Evolutionary conservation across 2,888 invertebrate genomes (phyloP).

Genomic region (Phragmatobia fuliginosa): DNA sequence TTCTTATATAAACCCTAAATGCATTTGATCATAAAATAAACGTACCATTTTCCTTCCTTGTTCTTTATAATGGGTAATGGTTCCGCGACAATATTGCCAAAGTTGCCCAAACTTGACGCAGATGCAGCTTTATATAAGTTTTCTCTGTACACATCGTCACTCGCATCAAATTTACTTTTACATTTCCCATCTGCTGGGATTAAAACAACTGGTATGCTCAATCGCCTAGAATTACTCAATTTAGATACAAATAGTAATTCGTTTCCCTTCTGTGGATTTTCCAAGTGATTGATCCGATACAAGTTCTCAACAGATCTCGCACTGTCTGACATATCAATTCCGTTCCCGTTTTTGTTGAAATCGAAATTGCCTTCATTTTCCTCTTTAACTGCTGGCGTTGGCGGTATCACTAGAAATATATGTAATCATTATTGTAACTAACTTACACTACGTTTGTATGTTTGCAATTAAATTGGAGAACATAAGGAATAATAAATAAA

Average conservation of each 20-base stretch:
- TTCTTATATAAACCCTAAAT: neutral
- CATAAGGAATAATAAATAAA: neutral
- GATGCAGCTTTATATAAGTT: constrained; percentile 82
- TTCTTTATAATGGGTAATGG: constrained; percentile 83
- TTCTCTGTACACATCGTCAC: constrained; percentile 77
- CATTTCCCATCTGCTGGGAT: constrained; percentile 68
- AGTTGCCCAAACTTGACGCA: constrained; percentile 79
- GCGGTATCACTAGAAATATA: constrained; percentile 76
- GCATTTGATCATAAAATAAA: constrained; percentile 11
- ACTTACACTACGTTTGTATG: neutral
- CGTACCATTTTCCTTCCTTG: constrained; percentile 83
- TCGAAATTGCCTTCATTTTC: constrained; percentile 68
- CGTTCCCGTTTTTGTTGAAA: constrained; percentile 61
- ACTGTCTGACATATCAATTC: constrained; percentile 50
- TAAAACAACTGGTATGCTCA: constrained; percentile 79
- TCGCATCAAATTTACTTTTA: constrained; percentile 78
- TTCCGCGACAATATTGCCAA: constrained; percentile 76
- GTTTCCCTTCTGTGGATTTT: constrained; percentile 62
- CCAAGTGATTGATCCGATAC: constrained; percentile 59
- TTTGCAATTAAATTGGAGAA: neutral
- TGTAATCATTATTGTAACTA: constrained; percentile 1
- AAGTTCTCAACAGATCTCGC: constrained; percentile 78
- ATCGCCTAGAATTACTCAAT: constrained; percentile 70
- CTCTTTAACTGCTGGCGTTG: constrained; percentile 74
- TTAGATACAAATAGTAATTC: constrained; percentile 75